Percentiles rank a stretch among this genome's conserved stretches.
Conservation (phyloP, 2,888 invertebrate genomes). For the Balanococcus diminutus region DNA sequence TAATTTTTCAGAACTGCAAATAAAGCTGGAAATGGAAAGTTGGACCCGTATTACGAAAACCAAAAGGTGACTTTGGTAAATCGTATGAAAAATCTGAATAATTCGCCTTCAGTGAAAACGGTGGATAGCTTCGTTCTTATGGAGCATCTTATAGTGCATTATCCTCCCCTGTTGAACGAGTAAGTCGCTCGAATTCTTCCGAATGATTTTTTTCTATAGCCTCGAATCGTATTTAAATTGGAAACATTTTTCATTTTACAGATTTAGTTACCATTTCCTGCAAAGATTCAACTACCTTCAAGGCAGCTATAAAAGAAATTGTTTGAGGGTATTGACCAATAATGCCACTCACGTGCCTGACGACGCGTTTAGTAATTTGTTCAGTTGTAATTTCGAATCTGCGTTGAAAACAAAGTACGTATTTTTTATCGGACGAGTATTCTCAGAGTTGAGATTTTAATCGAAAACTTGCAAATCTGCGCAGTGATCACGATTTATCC, state of each 20-base stretch:
- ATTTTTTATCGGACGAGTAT: too few relatives aligned
- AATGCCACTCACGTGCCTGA: slow-evolving; percentile 16
- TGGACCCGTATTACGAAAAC: neutral
- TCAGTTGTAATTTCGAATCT: neutral
- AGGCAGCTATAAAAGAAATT: slow-evolving; percentile 47
- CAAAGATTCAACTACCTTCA: slow-evolving; percentile 48
- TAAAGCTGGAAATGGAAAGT: neutral
- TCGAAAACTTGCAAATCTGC: neutral
- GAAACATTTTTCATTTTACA: too few relatives aligned
- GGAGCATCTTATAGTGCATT: neutral
- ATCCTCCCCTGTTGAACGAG: neutral
- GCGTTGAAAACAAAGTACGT: slow-evolving; percentile 27
- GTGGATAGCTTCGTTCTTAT: neutral
- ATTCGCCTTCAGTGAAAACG: neutral
- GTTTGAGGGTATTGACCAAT: slow-evolving; percentile 51
- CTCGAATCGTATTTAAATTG: too few relatives aligned
- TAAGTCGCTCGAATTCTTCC: neutral
- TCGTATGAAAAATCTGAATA: neutral
- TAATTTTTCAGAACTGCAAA: neutral
- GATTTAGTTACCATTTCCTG: slow-evolving; percentile 35
- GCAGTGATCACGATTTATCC: slow-evolving; percentile 26
- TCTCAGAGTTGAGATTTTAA: too few relatives aligned
- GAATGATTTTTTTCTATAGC: neutral
- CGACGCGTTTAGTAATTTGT: slow-evolving; percentile 53
- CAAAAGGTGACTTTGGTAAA: neutral